phyloP scores from a whole-genome alignment of 2,888 invertebrate genomes.

The Geophilus truncorum region DNA sequence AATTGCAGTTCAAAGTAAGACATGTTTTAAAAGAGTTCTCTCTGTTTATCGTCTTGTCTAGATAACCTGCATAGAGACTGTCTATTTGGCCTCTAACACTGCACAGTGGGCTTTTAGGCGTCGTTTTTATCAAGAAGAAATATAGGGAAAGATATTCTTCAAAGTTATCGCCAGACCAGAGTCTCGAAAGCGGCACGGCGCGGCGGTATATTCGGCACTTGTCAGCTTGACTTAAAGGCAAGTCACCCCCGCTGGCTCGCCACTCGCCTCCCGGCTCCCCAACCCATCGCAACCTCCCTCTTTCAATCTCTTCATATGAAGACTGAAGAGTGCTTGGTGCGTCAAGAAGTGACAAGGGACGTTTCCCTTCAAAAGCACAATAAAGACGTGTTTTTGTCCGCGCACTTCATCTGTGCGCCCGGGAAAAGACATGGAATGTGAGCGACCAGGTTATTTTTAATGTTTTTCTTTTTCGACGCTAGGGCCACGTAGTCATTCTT shows the following conservation, averaged over 20 bases:
- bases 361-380: background rate
- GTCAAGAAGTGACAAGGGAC: background rate
- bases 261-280: background rate
- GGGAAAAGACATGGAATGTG: background rate
- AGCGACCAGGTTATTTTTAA: background rate
- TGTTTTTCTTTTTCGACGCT: background rate
- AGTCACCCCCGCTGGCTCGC: background rate
- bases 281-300: too few relatives aligned
- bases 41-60: background rate
- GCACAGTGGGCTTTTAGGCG: background rate
- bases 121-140: background rate
- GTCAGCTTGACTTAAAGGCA: conserved; percentile 5
- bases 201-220: background rate
- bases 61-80: background rate
- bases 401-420: background rate
- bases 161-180: background rate
- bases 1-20: too few relatives aligned
- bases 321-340: conserved; percentile 14
- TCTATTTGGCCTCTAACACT: background rate
- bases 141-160: background rate
- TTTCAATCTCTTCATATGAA: conserved; percentile 6
- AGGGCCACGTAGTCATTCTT: background rate
- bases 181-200: background rate
- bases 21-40: too few relatives aligned
- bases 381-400: background rate